phyloP scores from a whole-genome alignment of 2,888 invertebrate genomes.

The Incurvaria masculella region DNA sequence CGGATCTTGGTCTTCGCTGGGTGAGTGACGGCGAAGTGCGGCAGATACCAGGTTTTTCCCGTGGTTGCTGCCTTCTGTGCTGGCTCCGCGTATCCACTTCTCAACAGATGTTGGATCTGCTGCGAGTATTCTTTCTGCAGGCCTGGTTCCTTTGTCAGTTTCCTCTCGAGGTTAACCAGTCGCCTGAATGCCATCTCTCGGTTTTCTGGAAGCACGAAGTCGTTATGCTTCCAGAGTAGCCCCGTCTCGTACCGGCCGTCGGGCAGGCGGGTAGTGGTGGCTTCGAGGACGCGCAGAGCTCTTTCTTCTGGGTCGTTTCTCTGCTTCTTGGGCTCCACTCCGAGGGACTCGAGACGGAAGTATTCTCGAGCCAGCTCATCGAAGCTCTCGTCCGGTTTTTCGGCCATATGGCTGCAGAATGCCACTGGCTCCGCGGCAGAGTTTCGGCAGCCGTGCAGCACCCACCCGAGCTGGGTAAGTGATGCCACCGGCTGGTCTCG shows the following conservation, averaged over 20 bases:
- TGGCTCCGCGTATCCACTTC: constrained; percentile 12
- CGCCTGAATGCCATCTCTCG: constrained; percentile 5
- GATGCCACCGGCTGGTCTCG: not conserved
- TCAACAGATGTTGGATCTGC: constrained; percentile 7
- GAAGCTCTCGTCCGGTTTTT: not conserved
- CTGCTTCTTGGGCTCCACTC: not conserved
- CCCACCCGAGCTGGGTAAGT: not conserved
- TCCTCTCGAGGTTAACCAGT: constrained; percentile 6
- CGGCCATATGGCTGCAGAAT: too few relatives aligned
- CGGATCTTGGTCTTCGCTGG: constrained; percentile 7
- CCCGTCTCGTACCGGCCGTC: constrained; percentile 10
- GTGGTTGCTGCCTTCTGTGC: not conserved
- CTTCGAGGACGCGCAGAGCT: not conserved
- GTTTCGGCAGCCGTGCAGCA: not conserved
- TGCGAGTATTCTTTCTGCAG: constrained; percentile 7
- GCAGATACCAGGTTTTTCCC: constrained; percentile 10
- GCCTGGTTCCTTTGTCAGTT: constrained; percentile 5
- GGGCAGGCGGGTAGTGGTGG: not conserved
- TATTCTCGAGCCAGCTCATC: not conserved
- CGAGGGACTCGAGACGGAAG: not conserved
- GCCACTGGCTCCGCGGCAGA: not conserved
- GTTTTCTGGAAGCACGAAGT: constrained; percentile 8
- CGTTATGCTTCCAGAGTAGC: constrained; percentile 11
- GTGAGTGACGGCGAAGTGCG: constrained; percentile 15
- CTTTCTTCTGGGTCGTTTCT: not conserved